Base-by-base conservation (phyloP, 2,113 vertebrate genomes). In the Anser brachyrhynchus region DNA sequence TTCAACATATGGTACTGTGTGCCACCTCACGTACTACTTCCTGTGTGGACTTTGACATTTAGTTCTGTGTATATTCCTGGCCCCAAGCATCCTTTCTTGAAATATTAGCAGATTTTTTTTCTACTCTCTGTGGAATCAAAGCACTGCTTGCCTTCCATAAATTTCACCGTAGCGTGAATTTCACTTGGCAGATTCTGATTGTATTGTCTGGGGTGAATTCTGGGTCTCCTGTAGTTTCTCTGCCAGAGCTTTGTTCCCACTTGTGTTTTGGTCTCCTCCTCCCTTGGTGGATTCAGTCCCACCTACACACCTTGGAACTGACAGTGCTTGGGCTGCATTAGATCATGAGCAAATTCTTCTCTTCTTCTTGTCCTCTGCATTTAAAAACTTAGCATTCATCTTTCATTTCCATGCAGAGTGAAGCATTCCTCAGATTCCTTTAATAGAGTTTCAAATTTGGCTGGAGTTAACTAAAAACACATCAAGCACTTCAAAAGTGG, bases 401-500 rank as follows among this genome's bases (percentile, higher is more conserved):
- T 91, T 73, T 69, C 52, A 59, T 91, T 85, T 41, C 75, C 54
- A 49, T 82, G 75, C 66, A 58, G 64, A 90, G 64, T 20, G 64
- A 87, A 75, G 78, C 28, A 18, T 19, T 89, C 46, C n/a, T 77
- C 62, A n/a, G 55, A 64, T 65, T 54, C 55, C 61, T 82, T 85
- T 91, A 81, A 91, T 85, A 69, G 35, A 82, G 71, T 81, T 91
- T 85, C 59, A 65, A 31, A 89, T 58, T 65, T 89, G 65, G 37
- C 33, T 71, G 28, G 73, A 80, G 76, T 86, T 69, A 91, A 78
- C 71, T 78, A 75, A 89, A 89, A 93, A 73, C 84, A 44, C 55
- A 55, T 89, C n/a, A 89, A 89, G 75, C 59, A 52, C 65, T 95
- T 95, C 88, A 89, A 76, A 82, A 74, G 33, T 10, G 1, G 55